Evolutionary conservation across 2,113 vertebrate species (phyloP).

Genomic region (Dicaeum eximium): DNA sequence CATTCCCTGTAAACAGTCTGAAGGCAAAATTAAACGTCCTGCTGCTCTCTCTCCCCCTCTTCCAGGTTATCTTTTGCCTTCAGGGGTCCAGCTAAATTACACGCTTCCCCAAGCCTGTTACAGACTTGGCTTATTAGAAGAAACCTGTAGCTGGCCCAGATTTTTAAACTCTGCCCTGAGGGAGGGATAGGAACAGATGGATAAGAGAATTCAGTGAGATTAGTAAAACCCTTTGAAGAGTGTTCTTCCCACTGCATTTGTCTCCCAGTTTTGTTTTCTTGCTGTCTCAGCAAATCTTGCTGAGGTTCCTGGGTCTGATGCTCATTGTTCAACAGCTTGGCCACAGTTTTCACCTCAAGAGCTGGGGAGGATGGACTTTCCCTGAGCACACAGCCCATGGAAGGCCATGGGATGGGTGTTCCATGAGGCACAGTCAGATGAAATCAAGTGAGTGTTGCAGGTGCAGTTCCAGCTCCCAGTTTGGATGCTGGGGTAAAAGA

Average conservation of each 20-base stretch:
- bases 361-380: not conserved
- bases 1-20: not conserved
- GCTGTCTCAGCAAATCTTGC: slow-evolving; percentile 22
- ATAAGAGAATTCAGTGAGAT: slow-evolving; percentile 43
- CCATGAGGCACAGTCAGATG: rapidly evolving
- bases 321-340: not conserved
- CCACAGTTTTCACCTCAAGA: not conserved
- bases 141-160: slow-evolving; percentile 51
- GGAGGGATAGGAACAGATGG: slow-evolving; percentile 41
- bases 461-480: not conserved
- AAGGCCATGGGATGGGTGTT: not conserved
- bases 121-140: slow-evolving; percentile 10
- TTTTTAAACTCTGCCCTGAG: slow-evolving; percentile 11
- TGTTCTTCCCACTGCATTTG: not conserved
- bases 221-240: slow-evolving; percentile 54
- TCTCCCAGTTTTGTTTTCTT: not conserved
- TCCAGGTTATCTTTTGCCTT: slow-evolving; percentile 13
- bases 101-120: slow-evolving; percentile 27
- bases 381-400: not conserved
- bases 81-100: not conserved
- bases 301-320: not conserved
- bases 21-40: not conserved
- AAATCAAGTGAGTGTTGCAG: not conserved
- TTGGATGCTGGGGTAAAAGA: not conserved
- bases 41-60: not conserved